These are phyloP conservation scores for Gallinago nigripennis DNA, from an alignment of 2,797 vertebrate species.

Conservation along the genomic window DNA sequence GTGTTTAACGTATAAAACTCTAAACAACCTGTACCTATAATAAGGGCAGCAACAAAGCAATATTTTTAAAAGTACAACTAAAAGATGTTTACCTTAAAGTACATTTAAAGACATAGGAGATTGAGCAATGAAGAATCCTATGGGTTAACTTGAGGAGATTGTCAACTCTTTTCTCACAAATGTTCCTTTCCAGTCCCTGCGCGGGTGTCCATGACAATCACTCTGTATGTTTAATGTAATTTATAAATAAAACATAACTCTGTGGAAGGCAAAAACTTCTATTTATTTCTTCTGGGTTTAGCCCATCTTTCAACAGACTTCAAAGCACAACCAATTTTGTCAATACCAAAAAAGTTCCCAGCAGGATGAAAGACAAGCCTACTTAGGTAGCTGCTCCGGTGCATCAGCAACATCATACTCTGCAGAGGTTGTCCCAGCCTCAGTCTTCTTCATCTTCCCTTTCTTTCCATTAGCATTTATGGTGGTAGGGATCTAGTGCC, in stretches of 20 bases:
- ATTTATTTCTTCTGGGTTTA: slow-evolving; percentile 62
- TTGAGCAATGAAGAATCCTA: background rate
- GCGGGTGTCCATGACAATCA: slow-evolving; percentile 67
- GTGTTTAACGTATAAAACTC: background rate
- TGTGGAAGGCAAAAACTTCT: slow-evolving; percentile 50
- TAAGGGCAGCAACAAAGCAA: background rate
- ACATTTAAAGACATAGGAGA: background rate
- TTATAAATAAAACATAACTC: slow-evolving; percentile 70
- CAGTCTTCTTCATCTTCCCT: background rate
- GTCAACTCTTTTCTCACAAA: slow-evolving; percentile 53
- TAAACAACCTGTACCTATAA: background rate
- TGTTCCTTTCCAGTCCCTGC: slow-evolving; percentile 40
- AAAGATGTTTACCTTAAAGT: background rate
- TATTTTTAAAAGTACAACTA: background rate
- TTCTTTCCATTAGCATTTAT: background rate
- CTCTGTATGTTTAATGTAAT: slow-evolving; percentile 58
- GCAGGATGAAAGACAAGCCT: background rate
- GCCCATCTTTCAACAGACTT: slow-evolving; percentile 51
- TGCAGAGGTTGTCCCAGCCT: background rate
- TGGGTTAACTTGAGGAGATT: slow-evolving; percentile 55
- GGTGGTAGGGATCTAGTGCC: background rate
- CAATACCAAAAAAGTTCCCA: slow-evolving; percentile 4
- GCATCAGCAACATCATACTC: rapidly evolving
- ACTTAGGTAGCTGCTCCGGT: background rate
- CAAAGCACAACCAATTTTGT: slow-evolving; percentile 35